phyloP scores from a whole-genome alignment of 2,113 vertebrate species.

The Cavia aperea region DNA sequence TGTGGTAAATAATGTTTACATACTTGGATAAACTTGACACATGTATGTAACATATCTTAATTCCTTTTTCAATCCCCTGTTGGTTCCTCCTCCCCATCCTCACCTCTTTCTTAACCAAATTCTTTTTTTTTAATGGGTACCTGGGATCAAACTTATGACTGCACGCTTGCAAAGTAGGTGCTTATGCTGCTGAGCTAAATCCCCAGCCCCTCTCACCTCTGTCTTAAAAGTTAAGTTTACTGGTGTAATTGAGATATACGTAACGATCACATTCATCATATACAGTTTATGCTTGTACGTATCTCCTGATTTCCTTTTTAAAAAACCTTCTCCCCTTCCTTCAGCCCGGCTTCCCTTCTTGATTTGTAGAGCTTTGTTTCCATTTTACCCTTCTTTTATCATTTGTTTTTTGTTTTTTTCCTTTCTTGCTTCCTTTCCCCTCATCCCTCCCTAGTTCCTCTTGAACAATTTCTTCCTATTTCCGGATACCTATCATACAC shows the following conservation, averaged over 20 bases:
- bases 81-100: not conserved
- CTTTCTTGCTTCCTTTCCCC: too few relatives aligned
- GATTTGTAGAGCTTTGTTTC: not conserved
- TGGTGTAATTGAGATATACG: not conserved
- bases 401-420: too few relatives aligned
- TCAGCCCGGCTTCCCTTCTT: not conserved
- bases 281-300: not conserved
- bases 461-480: too few relatives aligned
- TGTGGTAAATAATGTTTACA: not conserved
- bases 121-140: too few relatives aligned
- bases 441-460: too few relatives aligned
- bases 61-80: not conserved
- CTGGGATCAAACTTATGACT: too few relatives aligned
- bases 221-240: not conserved
- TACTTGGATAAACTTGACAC: not conserved
- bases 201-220: not conserved
- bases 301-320: not conserved
- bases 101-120: not conserved
- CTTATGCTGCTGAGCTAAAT: too few relatives aligned
- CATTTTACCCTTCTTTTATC: not conserved
- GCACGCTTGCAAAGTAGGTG: too few relatives aligned
- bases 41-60: not conserved
- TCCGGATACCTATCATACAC: too few relatives aligned
- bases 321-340: not conserved
- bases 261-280: not conserved